phyloP scores from a whole-genome alignment of 2,888 invertebrate species.

The Cheilosia scutellata region DNA sequence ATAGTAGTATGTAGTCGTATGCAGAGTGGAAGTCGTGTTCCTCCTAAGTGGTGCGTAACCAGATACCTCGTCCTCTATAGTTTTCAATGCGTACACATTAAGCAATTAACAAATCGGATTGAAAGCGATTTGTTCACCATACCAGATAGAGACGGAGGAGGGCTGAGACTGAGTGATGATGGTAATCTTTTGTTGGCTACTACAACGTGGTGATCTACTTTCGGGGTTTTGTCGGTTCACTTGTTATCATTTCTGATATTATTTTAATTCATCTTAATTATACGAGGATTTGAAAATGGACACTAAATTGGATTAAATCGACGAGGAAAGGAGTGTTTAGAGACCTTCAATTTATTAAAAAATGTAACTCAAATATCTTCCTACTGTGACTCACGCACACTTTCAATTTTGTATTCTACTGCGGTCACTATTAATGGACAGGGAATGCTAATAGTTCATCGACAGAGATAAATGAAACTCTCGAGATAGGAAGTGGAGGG shows the following conservation, averaged over 20 bases:
- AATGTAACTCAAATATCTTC: constrained; percentile 41
- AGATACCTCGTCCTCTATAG: constrained; percentile 59
- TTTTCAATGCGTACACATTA: constrained; percentile 60
- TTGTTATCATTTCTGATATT: constrained; percentile 58
- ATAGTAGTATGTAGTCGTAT: neutral
- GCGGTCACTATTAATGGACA: constrained; percentile 58
- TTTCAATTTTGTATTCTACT: constrained; percentile 48
- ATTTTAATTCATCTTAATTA: constrained; percentile 56
- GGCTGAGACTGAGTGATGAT: constrained; percentile 37
- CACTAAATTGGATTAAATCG: constrained; percentile 40
- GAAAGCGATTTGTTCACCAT: constrained; percentile 57
- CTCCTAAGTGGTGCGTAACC: constrained; percentile 69
- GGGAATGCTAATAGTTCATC: constrained; percentile 66
- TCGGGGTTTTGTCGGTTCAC: constrained; percentile 9
- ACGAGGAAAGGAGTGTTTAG: constrained; percentile 7
- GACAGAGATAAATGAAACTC: constrained; percentile 63
- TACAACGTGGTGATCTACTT: constrained; percentile 52
- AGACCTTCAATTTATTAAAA: constrained; percentile 47
- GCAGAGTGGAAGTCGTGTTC: constrained; percentile 43
- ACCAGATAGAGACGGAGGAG: neutral
- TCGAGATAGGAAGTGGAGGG: neutral
- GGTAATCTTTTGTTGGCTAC: constrained; percentile 50
- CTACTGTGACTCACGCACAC: constrained; percentile 45
- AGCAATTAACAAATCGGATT: constrained; percentile 75
- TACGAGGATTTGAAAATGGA: constrained; percentile 34